Conservation (phyloP, 2,797 vertebrate genomes). For the Heterohyrax brucei region DNA sequence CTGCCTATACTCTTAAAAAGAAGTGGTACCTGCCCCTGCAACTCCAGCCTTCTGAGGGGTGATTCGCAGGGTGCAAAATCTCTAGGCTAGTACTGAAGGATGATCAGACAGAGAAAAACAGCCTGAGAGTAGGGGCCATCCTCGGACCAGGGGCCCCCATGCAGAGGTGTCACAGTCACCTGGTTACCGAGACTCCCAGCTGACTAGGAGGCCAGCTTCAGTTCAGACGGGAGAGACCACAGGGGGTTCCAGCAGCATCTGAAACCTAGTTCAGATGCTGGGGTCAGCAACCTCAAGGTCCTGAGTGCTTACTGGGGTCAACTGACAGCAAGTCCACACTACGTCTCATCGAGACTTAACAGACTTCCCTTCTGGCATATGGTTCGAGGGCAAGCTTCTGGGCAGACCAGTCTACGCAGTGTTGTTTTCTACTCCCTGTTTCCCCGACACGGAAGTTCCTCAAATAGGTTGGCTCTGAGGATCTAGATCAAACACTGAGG, state of each 20-base stretch:
- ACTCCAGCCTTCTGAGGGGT: constrained; percentile 19
- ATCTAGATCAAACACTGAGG: constrained; percentile 16
- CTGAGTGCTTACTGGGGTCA: constrained; percentile 43
- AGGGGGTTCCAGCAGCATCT: constrained; percentile 71
- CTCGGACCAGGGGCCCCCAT: constrained; percentile 73
- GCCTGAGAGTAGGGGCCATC: constrained; percentile 60
- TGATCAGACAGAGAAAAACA: constrained; percentile 45
- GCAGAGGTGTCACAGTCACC: constrained; percentile 75
- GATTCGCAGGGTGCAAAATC: constrained; percentile 43
- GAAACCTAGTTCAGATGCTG: constrained; percentile 79
- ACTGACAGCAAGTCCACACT: constrained; percentile 40
- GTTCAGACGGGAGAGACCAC: constrained; percentile 72
- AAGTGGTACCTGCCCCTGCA: background rate
- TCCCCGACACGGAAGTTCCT: constrained; percentile 1
- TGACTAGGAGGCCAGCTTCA: constrained; percentile 76
- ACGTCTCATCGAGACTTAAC: background rate
- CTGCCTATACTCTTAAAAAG: constrained; percentile 36
- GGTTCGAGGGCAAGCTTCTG: background rate
- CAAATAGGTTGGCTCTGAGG: constrained; percentile 45
- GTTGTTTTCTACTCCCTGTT: constrained; percentile 14
- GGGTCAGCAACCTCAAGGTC: constrained; percentile 72
- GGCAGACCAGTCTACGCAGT: constrained; percentile 9
- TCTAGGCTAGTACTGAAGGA: background rate
- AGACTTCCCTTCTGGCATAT: background rate
- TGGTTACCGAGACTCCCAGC: constrained; percentile 74